Evolutionary conservation across 2,797 vertebrate species (phyloP).

Genomic region (Chelonia mydas): DNA sequence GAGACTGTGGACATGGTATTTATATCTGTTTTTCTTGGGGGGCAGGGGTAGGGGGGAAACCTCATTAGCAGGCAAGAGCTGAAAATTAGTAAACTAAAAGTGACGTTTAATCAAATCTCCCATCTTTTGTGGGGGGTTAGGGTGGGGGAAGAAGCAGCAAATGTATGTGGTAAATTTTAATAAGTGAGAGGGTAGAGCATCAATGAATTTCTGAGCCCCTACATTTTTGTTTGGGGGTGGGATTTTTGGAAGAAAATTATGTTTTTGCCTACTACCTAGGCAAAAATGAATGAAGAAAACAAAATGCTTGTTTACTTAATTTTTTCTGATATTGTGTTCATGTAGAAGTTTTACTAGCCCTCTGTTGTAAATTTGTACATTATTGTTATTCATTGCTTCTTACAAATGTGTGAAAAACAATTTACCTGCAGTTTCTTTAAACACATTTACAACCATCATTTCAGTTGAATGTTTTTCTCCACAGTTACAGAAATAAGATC

Average conservation of each 20-base stretch:
- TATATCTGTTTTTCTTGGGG: slow-evolving; percentile 16
- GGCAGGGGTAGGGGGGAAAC: neutral
- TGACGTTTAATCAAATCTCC: neutral
- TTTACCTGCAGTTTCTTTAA: slow-evolving; percentile 1
- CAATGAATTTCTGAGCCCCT: neutral
- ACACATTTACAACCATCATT: slow-evolving; percentile 1
- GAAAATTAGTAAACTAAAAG: slow-evolving; percentile 17
- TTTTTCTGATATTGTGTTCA: neutral
- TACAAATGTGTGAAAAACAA: neutral
- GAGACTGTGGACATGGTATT: slow-evolving; percentile 16
- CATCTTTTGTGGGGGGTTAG: neutral
- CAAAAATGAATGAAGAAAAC: neutral
- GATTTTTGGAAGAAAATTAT: neutral
- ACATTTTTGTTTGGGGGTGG: neutral
- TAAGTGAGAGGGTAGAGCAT: neutral
- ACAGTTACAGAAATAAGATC: neutral
- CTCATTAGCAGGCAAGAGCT: slow-evolving; percentile 41
- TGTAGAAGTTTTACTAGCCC: neutral
- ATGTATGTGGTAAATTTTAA: neutral
- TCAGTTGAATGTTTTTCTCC: slow-evolving; percentile 16
- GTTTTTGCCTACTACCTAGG: neutral
- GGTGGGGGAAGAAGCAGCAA: neutral
- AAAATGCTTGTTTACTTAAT: neutral
- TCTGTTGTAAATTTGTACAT: neutral
- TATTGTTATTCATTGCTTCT: neutral